Evolutionary conservation across 2,113 vertebrate genomes (phyloP).

Genomic region (pig (Sus scrofa)): T2T-Sscrofa CM000813.6:91581501-91582000

Average conservation of each 20-base stretch:
- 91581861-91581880: too few species aligned
- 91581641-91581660: constrained; percentile 7
- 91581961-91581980: too few species aligned
- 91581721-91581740: not conserved
- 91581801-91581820: too few species aligned
- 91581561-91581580: not conserved
- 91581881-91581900: too few species aligned
- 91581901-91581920: too few species aligned
- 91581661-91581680: not conserved
- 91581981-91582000: too few species aligned
- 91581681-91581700: not conserved
- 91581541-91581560: not conserved
- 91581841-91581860: too few species aligned
- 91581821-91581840: too few species aligned
- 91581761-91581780: too few species aligned
- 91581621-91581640: not conserved
- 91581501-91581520: not conserved
- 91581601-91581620: not conserved
- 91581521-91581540: not conserved
- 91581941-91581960: too few species aligned
- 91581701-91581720: not conserved
- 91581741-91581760: not conserved
- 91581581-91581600: not conserved
- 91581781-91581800: too few species aligned
- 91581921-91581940: too few species aligned